Base-by-base conservation (phyloP, 92 coral and sea anemone species). In the Scolanthus callimorphus region DNA sequence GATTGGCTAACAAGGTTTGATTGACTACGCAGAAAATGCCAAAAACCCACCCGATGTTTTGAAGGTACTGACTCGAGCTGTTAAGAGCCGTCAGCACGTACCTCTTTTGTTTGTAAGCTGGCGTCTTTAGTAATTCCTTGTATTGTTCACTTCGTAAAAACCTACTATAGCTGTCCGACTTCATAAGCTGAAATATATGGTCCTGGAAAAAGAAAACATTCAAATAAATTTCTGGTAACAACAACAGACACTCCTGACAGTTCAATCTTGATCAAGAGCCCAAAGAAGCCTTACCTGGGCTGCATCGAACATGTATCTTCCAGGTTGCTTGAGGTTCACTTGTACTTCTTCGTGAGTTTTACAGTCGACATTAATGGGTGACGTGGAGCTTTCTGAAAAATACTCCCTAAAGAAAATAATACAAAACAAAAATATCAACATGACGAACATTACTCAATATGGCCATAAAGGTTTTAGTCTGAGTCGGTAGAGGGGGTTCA, bases 81-180 rank as follows among this genome's bases (percentile, higher is more conserved):
- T n/a, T n/a, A n/a, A n/a, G n/a, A n/a, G n/a, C n/a, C n/a, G n/a
- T n/a, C n/a, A n/a, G n/a, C n/a, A n/a, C n/a, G 49, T 27, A 87
- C 95, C 95, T 87, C 73, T 45, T 87, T 63, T 87, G 95, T 56
- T 78, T 87, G 29, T 48, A 64, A 4, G 85, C 74, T 8, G 95
- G 82, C 11, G 90, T 80, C 63, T 88, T 92, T 17, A 85, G 52
- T 27, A 92, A 85, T 31, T 92, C 96, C 62, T 92, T 92, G 74
- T 92, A 92, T 20, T 73, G 88, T 41, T 92, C 98, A 58, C 96
- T 84, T 39, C 98, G 98, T 39, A 92, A 72, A 37, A 92, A 92
- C 49, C 98, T 78, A 4, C 96, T 89, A 73, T 92, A 92, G 68
- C 98, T 92, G 74, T 92, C 98, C 11, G 98, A 83, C 76, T 92